These are phyloP conservation scores for Chymomyza fuscimana DNA, from an alignment of 2,888 invertebrate species.

Conservation along the genomic window DNA sequence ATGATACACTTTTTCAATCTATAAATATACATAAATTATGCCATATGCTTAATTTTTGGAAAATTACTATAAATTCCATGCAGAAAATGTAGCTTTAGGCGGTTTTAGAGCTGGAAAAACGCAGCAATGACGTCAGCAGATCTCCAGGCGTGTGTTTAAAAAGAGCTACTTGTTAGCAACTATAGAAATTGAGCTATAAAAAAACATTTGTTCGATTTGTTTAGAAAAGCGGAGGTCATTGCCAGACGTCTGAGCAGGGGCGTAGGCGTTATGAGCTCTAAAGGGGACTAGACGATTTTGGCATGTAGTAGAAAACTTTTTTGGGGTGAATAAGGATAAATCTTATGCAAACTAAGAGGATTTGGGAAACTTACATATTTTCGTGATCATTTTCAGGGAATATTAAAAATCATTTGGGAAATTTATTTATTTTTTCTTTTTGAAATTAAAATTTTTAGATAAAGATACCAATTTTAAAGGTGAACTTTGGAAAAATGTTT, in stretches of 20 bases:
- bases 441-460: too few species aligned
- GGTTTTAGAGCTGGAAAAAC: background rate
- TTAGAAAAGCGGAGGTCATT: background rate
- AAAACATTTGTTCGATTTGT: background rate
- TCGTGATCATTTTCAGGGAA: too few species aligned
- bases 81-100: background rate
- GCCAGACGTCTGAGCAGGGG: background rate
- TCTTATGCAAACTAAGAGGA: too few species aligned
- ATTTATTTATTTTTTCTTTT: too few species aligned
- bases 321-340: too few species aligned
- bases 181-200: background rate
- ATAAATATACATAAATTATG: conserved; percentile 7
- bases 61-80: background rate
- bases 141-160: background rate
- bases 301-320: too few species aligned
- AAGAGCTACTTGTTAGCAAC: background rate
- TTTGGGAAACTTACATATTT: too few species aligned
- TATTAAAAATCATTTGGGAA: too few species aligned
- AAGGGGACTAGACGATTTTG: too few species aligned
- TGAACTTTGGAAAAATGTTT: too few species aligned
- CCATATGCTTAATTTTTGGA: background rate
- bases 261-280: background rate
- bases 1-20: conserved; percentile 37
- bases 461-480: too few species aligned
- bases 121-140: background rate